phyloP scores from a whole-genome alignment of 1,140 invertebrate genomes.

The Ephestia elutella region DNA sequence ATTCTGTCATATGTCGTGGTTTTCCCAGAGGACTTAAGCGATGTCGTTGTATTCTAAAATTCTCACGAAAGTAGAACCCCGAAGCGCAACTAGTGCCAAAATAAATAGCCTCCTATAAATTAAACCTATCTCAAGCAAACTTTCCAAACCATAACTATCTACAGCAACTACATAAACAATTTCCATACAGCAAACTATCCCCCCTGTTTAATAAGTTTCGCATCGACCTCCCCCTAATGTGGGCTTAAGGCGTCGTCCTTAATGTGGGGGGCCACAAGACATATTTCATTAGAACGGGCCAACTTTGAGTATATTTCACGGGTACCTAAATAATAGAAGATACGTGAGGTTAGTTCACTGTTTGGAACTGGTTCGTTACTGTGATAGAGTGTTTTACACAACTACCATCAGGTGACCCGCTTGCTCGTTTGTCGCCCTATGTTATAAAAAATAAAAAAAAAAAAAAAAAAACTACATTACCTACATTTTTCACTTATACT shows the following conservation, averaged over 20 bases:
- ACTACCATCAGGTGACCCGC: too few relatives aligned
- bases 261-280: conserved; percentile 48
- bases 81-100: neutral
- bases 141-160: neutral
- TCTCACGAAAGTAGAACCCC: neutral
- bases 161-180: conserved; percentile 4
- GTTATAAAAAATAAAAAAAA: too few relatives aligned
- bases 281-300: conserved; percentile 67
- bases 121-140: neutral
- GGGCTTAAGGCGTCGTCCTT: conserved; percentile 62
- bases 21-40: too few relatives aligned
- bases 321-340: conserved; percentile 59
- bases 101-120: neutral
- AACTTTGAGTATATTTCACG: conserved; percentile 65
- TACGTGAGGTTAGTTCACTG: conserved; percentile 36
- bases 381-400: neutral
- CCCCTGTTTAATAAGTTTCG: conserved; percentile 46
- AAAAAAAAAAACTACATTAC: too few relatives aligned
- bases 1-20: too few relatives aligned
- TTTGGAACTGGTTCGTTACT: neutral
- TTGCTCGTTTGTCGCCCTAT: too few relatives aligned
- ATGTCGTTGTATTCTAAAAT: too few relatives aligned
- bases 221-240: conserved; percentile 42
- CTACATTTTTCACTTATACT: too few relatives aligned
- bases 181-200: conserved; percentile 14